A percentile compares a stretch with the other conserved stretches of the same genome.
Conservation (phyloP, 2,888 invertebrate genomes). For the Aleiodes alternator region DNA sequence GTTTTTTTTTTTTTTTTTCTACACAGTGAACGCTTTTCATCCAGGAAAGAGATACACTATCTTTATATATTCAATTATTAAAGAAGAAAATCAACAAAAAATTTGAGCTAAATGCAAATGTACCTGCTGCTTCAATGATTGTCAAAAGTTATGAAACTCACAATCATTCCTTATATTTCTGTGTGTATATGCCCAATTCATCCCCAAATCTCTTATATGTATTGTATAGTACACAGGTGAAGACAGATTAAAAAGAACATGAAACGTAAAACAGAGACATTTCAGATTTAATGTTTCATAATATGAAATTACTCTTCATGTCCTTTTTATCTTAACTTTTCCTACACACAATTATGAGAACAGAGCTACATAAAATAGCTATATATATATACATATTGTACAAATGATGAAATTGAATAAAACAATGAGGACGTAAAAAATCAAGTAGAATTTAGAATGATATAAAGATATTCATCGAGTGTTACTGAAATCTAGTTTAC, state of each 20-base stretch:
- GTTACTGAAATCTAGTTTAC: conserved; percentile 29
- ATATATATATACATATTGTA: conserved; percentile 55
- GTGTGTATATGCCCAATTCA: conserved; percentile 18
- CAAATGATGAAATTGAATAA: conserved; percentile 47
- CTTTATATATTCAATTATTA: conserved; percentile 7
- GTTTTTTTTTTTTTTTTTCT: too few relatives aligned
- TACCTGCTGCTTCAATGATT: conserved; percentile 55
- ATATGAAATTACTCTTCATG: too few relatives aligned
- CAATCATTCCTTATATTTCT: conserved; percentile 20
- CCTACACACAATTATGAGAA: too few relatives aligned
- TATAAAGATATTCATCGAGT: conserved; percentile 10
- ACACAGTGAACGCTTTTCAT: too few relatives aligned
- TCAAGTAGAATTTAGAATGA: conserved; percentile 1
- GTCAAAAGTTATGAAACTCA: conserved; percentile 12
- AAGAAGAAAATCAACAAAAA: conserved; percentile 17
- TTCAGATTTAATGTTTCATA: too few relatives aligned
- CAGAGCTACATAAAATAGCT: conserved; percentile 45
- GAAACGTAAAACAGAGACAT: conserved; percentile 18
- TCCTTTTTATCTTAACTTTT: too few relatives aligned
- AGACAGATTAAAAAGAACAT: too few relatives aligned
- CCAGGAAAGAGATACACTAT: background rate
- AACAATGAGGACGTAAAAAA: background rate
- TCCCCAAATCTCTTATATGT: conserved; percentile 46
- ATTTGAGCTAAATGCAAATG: conserved; percentile 48
- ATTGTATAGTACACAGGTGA: background rate